Percentiles rank a stretch among this genome's conserved stretches.
phyloP scores from a whole-genome alignment of 1,140 invertebrate species.

The Antheraea mylitta region DNA sequence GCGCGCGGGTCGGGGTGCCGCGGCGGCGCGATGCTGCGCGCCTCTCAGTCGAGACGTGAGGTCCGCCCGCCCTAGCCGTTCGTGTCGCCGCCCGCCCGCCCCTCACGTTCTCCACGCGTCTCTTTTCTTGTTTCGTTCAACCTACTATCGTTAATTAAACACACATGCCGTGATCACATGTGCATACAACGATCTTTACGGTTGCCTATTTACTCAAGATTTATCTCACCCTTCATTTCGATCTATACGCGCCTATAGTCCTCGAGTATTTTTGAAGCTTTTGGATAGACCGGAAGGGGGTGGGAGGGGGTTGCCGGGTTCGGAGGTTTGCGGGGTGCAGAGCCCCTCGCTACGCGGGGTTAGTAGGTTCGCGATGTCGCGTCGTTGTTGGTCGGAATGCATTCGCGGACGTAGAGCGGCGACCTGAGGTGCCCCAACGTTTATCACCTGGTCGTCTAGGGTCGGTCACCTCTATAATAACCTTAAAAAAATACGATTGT shows the following conservation, averaged over 20 bases:
- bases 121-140: constrained; percentile 27
- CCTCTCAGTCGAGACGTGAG: constrained; percentile 77
- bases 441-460: constrained; percentile 54
- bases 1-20: constrained; percentile 53
- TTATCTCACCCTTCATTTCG: constrained; percentile 35
- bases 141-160: constrained; percentile 42
- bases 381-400: constrained; percentile 75
- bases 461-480: constrained; percentile 57
- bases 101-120: constrained; percentile 54
- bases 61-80: constrained; percentile 67
- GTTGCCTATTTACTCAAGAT: constrained; percentile 24
- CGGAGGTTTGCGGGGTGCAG: constrained; percentile 71
- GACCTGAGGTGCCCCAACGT: constrained; percentile 71
- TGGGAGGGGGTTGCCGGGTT: constrained; percentile 56
- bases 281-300: constrained; percentile 70
- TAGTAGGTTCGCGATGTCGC: constrained; percentile 76
- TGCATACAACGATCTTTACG: constrained; percentile 23
- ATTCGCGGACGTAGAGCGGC: constrained; percentile 75
- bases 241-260: constrained; percentile 56
- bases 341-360: constrained; percentile 71
- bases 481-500: constrained; percentile 27
- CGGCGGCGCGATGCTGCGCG: constrained; percentile 74
- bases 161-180: constrained; percentile 23
- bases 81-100: constrained; percentile 59
- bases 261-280: constrained; percentile 74